Base-by-base conservation (phyloP, 1,140 invertebrate species). In the Rhizoglyphus robini region DNA sequence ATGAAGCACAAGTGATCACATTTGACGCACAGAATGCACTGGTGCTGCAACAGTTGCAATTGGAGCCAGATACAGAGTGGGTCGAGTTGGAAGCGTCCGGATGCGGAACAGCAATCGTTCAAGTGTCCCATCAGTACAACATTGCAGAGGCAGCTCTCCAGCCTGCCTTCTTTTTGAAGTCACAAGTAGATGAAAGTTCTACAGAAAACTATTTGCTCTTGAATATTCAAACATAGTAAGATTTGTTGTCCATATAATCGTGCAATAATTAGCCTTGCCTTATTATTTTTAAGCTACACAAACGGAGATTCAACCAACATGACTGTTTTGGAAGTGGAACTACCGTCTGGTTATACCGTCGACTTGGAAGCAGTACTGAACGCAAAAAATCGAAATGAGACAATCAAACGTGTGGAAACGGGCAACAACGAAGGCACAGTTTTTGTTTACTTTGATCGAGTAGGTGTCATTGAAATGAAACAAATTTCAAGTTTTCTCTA, bases 141-240 rank as follows among this genome's bases (percentile, higher is more conserved):
- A 82, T 89, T 34, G 90, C 91, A 74, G 88, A 92, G 3, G 90
- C 90, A 20, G 88, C 86, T 13, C 84, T 89, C 20, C 89, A 86
- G 82, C 90, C 91, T 1, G 78, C 89, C 23, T 96, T 93, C 74
- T 86, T 84, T 4, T 77, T 95, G 3, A 90, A 93, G 77, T 89
- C 89, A 15, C 84, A 91, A 68, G 83, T 93, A 2, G 87, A 91
- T 74, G 85, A 84, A 69, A 87, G 86, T 68, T 90, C 89, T 0
- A 86, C 88, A 70, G 78, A 81, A 8, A 83, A 91, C 73, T 85
- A 89, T 69, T 77, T 96, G 51, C 86, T 90, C 73, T 77, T 96
- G 0, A 89, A 88, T n/a, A 82, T 92, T 67, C 95, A 91, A 72
- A 84, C 76, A 27, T 70, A 70, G 74, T 76, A 68, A 62, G 68